phyloP scores from a whole-genome alignment of 2,113 vertebrate genomes.

The Centrocercus urophasianus region DNA sequence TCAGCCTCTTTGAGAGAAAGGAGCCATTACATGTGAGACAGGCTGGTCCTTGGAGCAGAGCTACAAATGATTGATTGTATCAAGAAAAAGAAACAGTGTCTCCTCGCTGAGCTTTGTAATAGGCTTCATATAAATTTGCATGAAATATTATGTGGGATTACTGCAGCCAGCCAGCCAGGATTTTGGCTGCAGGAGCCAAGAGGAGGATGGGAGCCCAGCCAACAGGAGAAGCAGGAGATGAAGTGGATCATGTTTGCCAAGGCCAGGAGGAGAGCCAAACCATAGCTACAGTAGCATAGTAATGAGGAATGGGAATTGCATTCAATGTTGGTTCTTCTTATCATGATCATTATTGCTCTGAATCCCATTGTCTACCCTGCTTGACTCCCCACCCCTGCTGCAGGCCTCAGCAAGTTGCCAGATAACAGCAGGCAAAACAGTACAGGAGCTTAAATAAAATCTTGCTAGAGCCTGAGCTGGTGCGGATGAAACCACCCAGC shows the following conservation, averaged over 20 bases:
- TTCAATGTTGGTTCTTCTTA: not conserved
- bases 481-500: not conserved
- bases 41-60: constrained; percentile 28
- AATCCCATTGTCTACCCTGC: not conserved
- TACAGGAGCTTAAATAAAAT: not conserved
- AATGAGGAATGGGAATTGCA: constrained; percentile 46
- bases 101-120: constrained; percentile 75
- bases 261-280: constrained; percentile 69
- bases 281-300: constrained; percentile 60
- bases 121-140: constrained; percentile 75
- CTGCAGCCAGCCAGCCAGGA: constrained; percentile 73
- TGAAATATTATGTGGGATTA: constrained; percentile 82
- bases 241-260: constrained; percentile 67
- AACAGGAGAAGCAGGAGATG: constrained; percentile 76
- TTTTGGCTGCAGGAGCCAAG: constrained; percentile 65
- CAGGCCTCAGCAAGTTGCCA: not conserved
- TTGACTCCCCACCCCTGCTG: not conserved
- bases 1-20: constrained; percentile 1
- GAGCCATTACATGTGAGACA: constrained; percentile 31
- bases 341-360: not conserved
- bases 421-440: not conserved
- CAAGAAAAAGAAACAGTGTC: constrained; percentile 76
- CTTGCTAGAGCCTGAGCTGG: not conserved
- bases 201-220: constrained; percentile 65
- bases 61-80: constrained; percentile 78